Evolutionary conservation across 1,140 invertebrate species (phyloP).

Genomic region (Drosophila parabipectinata): DNA sequence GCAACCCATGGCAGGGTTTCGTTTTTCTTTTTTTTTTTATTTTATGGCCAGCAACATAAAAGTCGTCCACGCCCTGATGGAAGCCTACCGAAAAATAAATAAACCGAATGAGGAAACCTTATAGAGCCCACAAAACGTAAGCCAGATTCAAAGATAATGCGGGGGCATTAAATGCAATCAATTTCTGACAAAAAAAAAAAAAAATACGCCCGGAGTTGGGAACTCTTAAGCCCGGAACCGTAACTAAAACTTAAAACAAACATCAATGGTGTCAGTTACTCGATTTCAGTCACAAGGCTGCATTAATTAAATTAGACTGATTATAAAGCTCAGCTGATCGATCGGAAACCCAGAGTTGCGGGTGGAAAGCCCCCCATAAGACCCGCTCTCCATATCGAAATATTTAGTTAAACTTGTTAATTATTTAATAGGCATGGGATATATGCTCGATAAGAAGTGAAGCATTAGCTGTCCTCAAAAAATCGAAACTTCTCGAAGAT

Average conservation of each 20-base stretch:
- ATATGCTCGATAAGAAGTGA: slow-evolving; percentile 61
- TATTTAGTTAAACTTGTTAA: slow-evolving; percentile 69
- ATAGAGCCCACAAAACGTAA: slow-evolving; percentile 26
- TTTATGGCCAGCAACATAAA: slow-evolving; percentile 46
- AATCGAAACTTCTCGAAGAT: slow-evolving; percentile 7
- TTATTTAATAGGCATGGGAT: slow-evolving; percentile 70
- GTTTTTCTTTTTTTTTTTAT: slow-evolving; percentile 12
- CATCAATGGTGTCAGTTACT: slow-evolving; percentile 20
- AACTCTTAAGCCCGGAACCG: slow-evolving; percentile 1
- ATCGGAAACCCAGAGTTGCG: slow-evolving; percentile 38
- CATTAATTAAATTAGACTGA: slow-evolving; percentile 74
- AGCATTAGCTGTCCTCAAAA: neutral
- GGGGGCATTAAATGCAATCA: slow-evolving; percentile 64
- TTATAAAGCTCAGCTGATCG: slow-evolving; percentile 75
- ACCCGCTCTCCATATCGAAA: slow-evolving; percentile 38
- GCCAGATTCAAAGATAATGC: slow-evolving; percentile 51
- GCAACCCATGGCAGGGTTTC: slow-evolving; percentile 39
- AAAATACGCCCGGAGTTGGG: slow-evolving; percentile 45
- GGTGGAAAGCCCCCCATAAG: slow-evolving; percentile 44
- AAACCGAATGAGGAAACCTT: slow-evolving; percentile 37
- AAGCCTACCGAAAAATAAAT: slow-evolving; percentile 31
- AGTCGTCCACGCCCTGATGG: slow-evolving; percentile 36
- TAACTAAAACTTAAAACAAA: slow-evolving; percentile 57
- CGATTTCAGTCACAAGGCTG: slow-evolving; percentile 68
- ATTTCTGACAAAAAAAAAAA: slow-evolving; percentile 42